Evolutionary conservation across 1,140 invertebrate species (phyloP).

Genomic region (Cydia splendana): DNA sequence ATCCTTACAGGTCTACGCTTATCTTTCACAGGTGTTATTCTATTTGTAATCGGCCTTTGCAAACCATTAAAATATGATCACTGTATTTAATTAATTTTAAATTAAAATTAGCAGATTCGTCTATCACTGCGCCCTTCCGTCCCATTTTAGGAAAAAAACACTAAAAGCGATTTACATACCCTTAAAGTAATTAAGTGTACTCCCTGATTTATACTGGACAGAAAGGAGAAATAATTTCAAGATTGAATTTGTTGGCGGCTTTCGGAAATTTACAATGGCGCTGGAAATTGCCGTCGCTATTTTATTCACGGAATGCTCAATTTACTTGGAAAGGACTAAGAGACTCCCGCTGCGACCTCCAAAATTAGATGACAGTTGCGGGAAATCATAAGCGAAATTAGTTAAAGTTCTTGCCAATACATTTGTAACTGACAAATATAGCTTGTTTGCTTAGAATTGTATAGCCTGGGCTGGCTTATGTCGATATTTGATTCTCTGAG

Average conservation of each 20-base stretch:
- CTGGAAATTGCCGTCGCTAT: constrained; percentile 60
- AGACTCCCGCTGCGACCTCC: constrained; percentile 46
- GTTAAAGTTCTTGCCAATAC: no score
- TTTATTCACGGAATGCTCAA: constrained; percentile 67
- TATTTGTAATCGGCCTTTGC: no score
- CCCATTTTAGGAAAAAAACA: background rate
- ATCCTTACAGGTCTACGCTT: no score
- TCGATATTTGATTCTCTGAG: no score
- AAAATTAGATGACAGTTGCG: no score
- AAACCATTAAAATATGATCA: background rate
- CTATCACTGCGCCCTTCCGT: background rate
- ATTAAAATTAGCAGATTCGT: background rate
- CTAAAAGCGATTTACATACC: constrained; percentile 22
- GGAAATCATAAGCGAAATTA: no score
- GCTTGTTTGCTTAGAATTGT: no score
- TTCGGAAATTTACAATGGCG: constrained; percentile 70
- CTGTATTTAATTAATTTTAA: background rate
- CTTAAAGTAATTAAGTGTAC: constrained; percentile 42
- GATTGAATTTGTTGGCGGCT: constrained; percentile 72
- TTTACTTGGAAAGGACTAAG: constrained; percentile 56
- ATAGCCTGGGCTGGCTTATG: no score
- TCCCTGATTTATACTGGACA: constrained; percentile 41
- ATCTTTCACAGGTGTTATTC: no score
- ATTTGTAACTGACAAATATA: background rate
- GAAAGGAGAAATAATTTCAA: constrained; percentile 61